Percentiles rank a stretch among this genome's conserved stretches.
Conservation (phyloP, 2,797 vertebrate species). For the Hoplostethus atlanticus region DNA sequence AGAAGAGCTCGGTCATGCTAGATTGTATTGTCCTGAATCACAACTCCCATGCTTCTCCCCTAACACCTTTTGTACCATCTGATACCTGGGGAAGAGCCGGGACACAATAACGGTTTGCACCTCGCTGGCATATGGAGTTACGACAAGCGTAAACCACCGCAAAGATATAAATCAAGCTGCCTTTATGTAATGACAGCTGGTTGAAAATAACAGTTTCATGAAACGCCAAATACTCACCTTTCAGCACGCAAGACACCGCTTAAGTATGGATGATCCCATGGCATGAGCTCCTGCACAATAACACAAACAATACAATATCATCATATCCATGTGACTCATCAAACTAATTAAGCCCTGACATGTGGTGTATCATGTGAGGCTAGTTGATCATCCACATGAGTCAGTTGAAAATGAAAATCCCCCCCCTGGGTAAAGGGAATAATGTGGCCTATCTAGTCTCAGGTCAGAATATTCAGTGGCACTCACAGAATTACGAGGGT, state of each 20-base stretch:
- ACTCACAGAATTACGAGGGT: slow-evolving; percentile 91
- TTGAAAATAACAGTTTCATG: slow-evolving; percentile 17
- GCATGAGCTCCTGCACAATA: slow-evolving; percentile 91
- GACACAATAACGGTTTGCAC: slow-evolving; percentile 16
- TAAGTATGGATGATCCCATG: slow-evolving; percentile 97
- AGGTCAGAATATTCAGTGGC: neutral
- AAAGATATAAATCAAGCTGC: slow-evolving; percentile 37
- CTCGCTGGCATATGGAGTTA: slow-evolving; percentile 38
- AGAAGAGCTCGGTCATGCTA: slow-evolving; percentile 4
- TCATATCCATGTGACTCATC: neutral
- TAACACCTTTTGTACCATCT: slow-evolving; percentile 50
- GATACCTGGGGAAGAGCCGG: slow-evolving; percentile 47
- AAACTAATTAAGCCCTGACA: slow-evolving; percentile 1
- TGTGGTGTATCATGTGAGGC: neutral
- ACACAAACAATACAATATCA: neutral
- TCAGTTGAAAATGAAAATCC: neutral
- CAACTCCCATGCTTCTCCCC: slow-evolving; percentile 60
- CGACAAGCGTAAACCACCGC: slow-evolving; percentile 22
- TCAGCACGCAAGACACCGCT: slow-evolving; percentile 94
- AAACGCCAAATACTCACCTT: slow-evolving; percentile 83
- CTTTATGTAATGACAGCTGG: slow-evolving; percentile 41
- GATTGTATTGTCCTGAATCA: slow-evolving; percentile 27
- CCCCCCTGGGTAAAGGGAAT: neutral
- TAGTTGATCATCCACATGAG: neutral
- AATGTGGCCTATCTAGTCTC: neutral